Evolutionary conservation across 1,140 invertebrate genomes (phyloP), one percentile per base, ranked within the genome.

Genomic region (Aphis craccivora): DNA sequence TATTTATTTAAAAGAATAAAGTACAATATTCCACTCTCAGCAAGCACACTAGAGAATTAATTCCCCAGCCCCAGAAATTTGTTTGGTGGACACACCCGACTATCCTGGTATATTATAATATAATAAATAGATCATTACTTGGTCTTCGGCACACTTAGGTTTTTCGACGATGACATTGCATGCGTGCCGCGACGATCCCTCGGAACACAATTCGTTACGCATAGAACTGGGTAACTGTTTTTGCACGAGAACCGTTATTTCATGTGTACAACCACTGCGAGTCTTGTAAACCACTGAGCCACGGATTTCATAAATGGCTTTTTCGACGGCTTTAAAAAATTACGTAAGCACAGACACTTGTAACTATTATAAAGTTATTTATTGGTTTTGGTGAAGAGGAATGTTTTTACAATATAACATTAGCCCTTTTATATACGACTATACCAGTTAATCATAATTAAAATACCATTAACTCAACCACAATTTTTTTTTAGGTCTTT

Each of bases 291-390:
- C 1, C 37, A 25, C 37, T n/a, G 23, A 43, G 6, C 53, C 89
- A 1, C 25, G 51, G 6, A 90, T 90, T 43, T 90, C 89, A 18
- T 90, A 90, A n/a, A 67, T 43, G 0, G 53, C 37, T 30, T 40
- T 90, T 30, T 90, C 37, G 6, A 90, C 53, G 60, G 89, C 89
- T 89, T 37, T 89, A 20, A 2, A 87, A 48, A 87, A 20, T n/a
- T 87, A 3, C 3, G 11, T n/a, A 87, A 30, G 14, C n/a, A 48
- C 6, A 45, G 0, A 7, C 0, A 9, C 45, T 8, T 86, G n/a
- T n/a, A n/a, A n/a, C n/a, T 9, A 81, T 20, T 83, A 37, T 81
- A 83, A 37, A 83, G 22, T 2, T 37, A 35, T 37, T 22, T 81
- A 35, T 81, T 48, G 18, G 48, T 18, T 14, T 48, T 48, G 14